Evolutionary conservation across 2,888 invertebrate genomes (phyloP).

Genomic region (Ormia ochracea): DNA sequence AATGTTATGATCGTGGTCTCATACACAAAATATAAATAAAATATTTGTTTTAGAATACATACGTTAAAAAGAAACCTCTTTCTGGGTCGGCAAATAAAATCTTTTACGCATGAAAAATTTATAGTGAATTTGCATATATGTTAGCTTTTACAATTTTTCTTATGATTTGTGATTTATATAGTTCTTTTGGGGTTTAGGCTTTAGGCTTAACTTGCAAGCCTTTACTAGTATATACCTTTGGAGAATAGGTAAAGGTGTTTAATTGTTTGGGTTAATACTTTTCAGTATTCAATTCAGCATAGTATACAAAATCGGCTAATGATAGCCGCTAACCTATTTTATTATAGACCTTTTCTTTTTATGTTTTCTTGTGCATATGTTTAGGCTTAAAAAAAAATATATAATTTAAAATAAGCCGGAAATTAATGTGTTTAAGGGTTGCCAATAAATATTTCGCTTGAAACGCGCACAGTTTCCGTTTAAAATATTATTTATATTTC

Average conservation of each 20-base stretch:
- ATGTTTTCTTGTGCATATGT: not conserved
- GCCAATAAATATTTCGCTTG: not conserved
- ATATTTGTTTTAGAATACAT: not conserved
- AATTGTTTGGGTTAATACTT: not conserved
- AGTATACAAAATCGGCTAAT: not conserved
- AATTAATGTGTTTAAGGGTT: conserved; percentile 24
- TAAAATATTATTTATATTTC: not conserved
- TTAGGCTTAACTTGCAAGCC: not conserved
- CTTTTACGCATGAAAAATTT: not conserved
- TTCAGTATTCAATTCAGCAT: not conserved
- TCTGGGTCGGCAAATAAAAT: not conserved
- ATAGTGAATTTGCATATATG: not conserved
- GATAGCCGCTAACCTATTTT: too few relatives aligned
- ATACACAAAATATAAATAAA: not conserved
- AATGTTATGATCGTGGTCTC: not conserved
- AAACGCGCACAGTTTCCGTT: conserved; percentile 23
- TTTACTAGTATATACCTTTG: not conserved
- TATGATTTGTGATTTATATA: not conserved
- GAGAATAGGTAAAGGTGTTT: not conserved
- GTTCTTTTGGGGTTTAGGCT: not conserved
- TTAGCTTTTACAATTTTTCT: not conserved
- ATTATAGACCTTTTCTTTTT: not conserved
- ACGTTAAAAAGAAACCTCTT: not conserved
- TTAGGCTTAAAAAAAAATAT: not conserved
- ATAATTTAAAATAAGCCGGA: conserved; percentile 19